These are phyloP conservation scores for Danio albolineatus DNA, from an alignment of 2,797 vertebrate species.

Conservation along the genomic window DNA sequence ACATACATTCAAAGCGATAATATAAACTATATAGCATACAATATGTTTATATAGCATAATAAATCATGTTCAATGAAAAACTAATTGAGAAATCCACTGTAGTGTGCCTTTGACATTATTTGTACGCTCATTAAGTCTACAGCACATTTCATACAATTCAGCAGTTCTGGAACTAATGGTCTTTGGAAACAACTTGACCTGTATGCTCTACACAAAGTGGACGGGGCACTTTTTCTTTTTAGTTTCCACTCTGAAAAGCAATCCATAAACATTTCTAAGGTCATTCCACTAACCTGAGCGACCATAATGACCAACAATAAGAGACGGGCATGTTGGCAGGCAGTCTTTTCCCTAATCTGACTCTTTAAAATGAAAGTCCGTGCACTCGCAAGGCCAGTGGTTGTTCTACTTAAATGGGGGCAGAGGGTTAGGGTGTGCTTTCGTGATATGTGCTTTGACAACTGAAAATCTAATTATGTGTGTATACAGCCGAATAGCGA, in stretches of 20 bases:
- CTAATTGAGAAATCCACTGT: constrained; percentile 10
- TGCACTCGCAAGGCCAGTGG: constrained; percentile 41
- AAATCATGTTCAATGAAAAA: not conserved
- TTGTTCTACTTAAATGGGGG: constrained; percentile 53
- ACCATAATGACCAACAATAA: constrained; percentile 12
- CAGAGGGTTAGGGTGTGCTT: constrained; percentile 48
- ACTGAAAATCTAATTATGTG: constrained; percentile 61
- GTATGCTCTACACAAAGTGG: not conserved
- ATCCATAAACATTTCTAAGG: constrained; percentile 25
- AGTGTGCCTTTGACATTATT: not conserved
- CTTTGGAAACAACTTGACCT: constrained; percentile 27
- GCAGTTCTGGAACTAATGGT: constrained; percentile 22
- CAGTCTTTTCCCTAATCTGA: constrained; percentile 6
- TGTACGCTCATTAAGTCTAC: constrained; percentile 7
- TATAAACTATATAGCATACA: no score
- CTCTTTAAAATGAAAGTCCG: constrained; percentile 38
- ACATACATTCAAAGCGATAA: no score
- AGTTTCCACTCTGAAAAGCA: constrained; percentile 15
- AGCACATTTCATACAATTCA: constrained; percentile 5
- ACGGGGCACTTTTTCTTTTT: not conserved
- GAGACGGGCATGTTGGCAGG: not conserved
- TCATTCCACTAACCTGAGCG: constrained; percentile 3
- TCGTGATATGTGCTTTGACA: constrained; percentile 63
- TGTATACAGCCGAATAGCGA: constrained; percentile 49
- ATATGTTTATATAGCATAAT: not conserved